These are phyloP conservation scores for Diorhabda sublineata DNA, from an alignment of 1,140 invertebrate genomes.

Conservation along the genomic window DNA sequence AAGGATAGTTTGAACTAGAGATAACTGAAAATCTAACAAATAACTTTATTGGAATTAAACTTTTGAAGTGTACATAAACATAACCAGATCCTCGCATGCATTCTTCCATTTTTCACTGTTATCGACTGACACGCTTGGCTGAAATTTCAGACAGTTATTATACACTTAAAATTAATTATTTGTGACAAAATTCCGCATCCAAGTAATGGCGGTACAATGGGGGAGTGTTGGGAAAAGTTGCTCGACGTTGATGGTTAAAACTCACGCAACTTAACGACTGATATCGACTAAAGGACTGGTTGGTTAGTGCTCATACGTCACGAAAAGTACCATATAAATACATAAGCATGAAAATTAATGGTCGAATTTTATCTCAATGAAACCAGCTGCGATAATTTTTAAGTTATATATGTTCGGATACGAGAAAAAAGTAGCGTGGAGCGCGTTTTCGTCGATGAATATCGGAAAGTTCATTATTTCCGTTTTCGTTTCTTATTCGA, in stretches of 20 bases:
- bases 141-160: conserved; percentile 16
- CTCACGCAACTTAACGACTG: conserved; percentile 19
- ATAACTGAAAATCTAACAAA: no score
- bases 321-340: conserved; percentile 16
- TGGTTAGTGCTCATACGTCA: conserved; percentile 18
- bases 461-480: no score
- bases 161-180: conserved; percentile 19
- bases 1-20: no score
- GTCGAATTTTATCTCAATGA: conserved; percentile 14
- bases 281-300: conserved; percentile 14
- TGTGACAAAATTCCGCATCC: conserved; percentile 13
- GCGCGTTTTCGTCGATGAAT: no score
- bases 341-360: conserved; percentile 16
- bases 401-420: background rate
- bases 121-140: conserved; percentile 18
- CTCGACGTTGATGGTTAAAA: conserved; percentile 10
- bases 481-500: no score
- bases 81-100: background rate
- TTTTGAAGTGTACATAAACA: no score
- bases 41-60: no score
- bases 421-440: no score
- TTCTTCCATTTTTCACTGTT: conserved; percentile 16
- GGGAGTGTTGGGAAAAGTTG: conserved; percentile 11
- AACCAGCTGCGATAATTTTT: conserved; percentile 9
- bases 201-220: conserved; percentile 10